Evolutionary conservation across 35 echinoderm and acorn worm genomes (phyloP).

Genomic region (Apostichopus parvimensis): DNA sequence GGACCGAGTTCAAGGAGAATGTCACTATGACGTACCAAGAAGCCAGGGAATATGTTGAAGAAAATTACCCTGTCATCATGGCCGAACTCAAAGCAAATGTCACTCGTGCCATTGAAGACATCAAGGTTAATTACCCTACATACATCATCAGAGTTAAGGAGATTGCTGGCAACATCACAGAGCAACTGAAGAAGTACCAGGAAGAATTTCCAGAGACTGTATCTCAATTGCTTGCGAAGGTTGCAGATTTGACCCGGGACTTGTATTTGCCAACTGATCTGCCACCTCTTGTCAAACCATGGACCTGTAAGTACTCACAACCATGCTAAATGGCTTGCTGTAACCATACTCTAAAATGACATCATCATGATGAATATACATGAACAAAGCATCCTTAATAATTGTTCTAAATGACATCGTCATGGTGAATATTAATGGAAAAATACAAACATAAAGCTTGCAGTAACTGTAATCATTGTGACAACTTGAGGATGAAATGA

Average conservation of each 20-base stretch:
- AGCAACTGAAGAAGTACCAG: neutral
- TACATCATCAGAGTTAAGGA: neutral
- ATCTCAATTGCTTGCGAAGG: neutral
- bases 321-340: neutral
- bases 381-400: too few species aligned
- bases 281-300: constrained; percentile 45
- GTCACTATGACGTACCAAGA: constrained; percentile 22
- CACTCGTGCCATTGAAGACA: constrained; percentile 7
- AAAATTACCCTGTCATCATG: constrained; percentile 31
- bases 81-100: constrained; percentile 54
- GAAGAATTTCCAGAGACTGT: constrained; percentile 30
- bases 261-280: constrained; percentile 47
- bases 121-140: neutral
- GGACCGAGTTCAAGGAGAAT: constrained; percentile 49
- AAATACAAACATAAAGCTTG: too few species aligned
- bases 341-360: too few species aligned
- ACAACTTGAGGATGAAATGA: too few species aligned
- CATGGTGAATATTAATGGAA: too few species aligned
- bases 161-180: neutral
- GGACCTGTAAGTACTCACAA: constrained; percentile 42
- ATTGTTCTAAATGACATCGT: too few species aligned
- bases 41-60: constrained; percentile 16
- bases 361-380: too few species aligned
- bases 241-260: neutral
- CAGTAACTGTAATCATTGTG: too few species aligned